Percentiles rank a stretch among this genome's conserved stretches.
These are phyloP conservation scores for Euproctis similis DNA, from an alignment of 2,888 invertebrate genomes.

Conservation along the genomic window DNA sequence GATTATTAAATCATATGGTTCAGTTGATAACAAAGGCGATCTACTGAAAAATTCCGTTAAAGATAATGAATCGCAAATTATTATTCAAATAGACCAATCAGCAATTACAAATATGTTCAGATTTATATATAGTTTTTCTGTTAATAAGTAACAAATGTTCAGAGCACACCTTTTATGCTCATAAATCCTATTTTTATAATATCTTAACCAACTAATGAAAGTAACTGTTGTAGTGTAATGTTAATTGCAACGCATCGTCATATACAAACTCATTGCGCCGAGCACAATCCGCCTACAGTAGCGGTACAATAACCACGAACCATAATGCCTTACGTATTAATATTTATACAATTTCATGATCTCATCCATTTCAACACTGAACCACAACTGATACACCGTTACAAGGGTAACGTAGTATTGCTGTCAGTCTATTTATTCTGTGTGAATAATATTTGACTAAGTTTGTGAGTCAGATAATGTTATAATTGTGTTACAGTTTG, in stretches of 20 bases:
- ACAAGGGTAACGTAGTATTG: constrained; percentile 3
- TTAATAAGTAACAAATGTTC: too few relatives aligned
- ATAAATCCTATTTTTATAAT: too few relatives aligned
- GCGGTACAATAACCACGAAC: neutral
- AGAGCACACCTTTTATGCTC: too few relatives aligned
- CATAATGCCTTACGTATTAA: constrained; percentile 1
- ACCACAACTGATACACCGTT: neutral
- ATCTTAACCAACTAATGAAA: neutral
- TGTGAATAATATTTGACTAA: constrained; percentile 13
- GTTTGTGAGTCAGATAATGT: constrained; percentile 3
- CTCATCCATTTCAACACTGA: constrained; percentile 1
- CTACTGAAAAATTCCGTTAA: too few relatives aligned
- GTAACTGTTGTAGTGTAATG: neutral
- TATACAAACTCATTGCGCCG: neutral
- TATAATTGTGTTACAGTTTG: too few relatives aligned
- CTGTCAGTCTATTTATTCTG: constrained; percentile 15
- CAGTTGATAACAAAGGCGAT: too few relatives aligned
- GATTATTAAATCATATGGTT: too few relatives aligned
- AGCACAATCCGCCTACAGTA: neutral
- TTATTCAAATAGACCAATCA: too few relatives aligned
- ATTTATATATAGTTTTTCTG: too few relatives aligned
- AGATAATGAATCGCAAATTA: too few relatives aligned
- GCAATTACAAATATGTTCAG: too few relatives aligned
- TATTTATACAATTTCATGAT: constrained; percentile 1
- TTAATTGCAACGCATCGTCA: neutral